Conservation (phyloP, 1,140 invertebrate species). For the Holotrichia oblita region DNA sequence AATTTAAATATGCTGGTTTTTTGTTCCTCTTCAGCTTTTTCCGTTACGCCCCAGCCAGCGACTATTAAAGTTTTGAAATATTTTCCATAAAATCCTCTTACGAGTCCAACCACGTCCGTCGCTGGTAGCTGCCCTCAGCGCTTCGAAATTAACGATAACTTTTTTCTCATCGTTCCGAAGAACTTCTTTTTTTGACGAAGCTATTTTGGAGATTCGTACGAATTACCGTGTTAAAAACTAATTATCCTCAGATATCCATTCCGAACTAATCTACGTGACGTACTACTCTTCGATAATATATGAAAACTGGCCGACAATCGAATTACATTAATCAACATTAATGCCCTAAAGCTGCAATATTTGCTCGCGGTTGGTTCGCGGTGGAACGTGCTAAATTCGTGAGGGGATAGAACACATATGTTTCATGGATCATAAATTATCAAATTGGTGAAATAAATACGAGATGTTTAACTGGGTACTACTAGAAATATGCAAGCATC, state of each 20-base stretch:
- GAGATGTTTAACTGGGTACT: no score
- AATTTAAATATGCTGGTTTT: neutral
- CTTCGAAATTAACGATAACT: constrained; percentile 14
- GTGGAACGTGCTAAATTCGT: neutral
- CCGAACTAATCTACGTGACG: neutral
- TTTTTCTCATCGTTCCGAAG: neutral
- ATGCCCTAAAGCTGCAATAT: neutral
- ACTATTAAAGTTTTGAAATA: constrained; percentile 21
- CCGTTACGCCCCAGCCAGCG: neutral
- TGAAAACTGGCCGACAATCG: neutral
- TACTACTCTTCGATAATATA: neutral
- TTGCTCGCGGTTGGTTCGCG: neutral
- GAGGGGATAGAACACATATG: no score
- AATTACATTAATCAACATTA: constrained; percentile 26
- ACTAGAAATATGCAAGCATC: no score
- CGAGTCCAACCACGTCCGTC: neutral
- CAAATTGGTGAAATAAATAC: no score
- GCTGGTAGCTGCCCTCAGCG: neutral
- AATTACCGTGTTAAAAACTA: constrained; percentile 24
- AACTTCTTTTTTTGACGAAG: neutral
- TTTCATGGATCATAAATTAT: no score
- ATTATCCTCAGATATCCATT: constrained; percentile 22
- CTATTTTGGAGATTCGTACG: neutral
- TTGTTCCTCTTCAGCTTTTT: neutral
- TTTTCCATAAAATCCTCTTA: neutral